Evolutionary conservation across 2,113 vertebrate species (phyloP).

Genomic region (western clawed frog (Xenopus tropicalis)): DNA sequence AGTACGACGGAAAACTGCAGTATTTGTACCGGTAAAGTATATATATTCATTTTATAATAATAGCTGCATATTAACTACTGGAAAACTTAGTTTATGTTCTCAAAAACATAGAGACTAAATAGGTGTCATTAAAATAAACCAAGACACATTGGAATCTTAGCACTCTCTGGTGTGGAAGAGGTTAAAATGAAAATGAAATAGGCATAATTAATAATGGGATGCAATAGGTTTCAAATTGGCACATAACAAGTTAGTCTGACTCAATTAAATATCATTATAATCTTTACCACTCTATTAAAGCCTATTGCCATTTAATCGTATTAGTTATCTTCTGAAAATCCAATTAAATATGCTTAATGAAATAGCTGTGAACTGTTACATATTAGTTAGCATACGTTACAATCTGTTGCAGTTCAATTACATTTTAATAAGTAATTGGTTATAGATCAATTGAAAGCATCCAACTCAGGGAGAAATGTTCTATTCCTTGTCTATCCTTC

Average conservation of each 20-base stretch:
- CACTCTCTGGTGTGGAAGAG: too few species aligned
- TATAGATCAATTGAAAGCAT: constrained; percentile 45
- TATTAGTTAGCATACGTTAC: constrained; percentile 47
- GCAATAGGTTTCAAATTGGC: constrained; percentile 44
- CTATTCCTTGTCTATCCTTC: constrained; percentile 11
- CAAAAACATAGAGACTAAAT: not conserved
- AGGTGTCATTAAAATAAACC: not conserved
- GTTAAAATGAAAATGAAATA: constrained; percentile 2
- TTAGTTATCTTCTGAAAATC: constrained; percentile 46
- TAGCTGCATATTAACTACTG: not conserved
- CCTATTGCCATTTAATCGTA: constrained; percentile 45
- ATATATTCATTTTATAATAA: constrained; percentile 2
- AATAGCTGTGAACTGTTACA: constrained; percentile 54
- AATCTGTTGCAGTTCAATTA: constrained; percentile 47
- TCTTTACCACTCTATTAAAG: constrained; percentile 47
- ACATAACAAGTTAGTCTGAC: constrained; percentile 34
- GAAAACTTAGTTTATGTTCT: not conserved
- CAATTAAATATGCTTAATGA: constrained; percentile 55
- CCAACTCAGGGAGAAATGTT: constrained; percentile 7
- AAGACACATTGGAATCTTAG: not conserved
- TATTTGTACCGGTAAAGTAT: not conserved
- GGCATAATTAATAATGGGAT: constrained; percentile 29
- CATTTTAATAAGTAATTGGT: constrained; percentile 46
- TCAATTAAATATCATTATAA: constrained; percentile 44
- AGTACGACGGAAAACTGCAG: not conserved